Base-by-base conservation (phyloP, 2,888 invertebrate species). In the Drosophila infuscata region DNA sequence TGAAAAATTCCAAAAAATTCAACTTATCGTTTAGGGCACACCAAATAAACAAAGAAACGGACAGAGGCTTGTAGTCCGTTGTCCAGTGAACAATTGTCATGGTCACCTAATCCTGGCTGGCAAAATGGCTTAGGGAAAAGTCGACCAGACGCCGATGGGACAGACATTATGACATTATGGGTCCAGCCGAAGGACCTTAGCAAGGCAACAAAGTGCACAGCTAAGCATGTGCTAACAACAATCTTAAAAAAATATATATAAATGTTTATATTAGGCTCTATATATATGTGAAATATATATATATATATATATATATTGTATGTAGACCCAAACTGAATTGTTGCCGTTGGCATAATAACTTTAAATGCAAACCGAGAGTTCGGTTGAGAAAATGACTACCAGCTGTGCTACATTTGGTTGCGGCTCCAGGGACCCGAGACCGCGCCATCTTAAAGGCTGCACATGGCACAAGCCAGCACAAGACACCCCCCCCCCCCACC, bases 71-170 rank as follows among this genome's bases (percentile, higher is more conserved):
- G 17, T 25, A 54, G 15, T 25, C 41, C 25, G 43, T 57, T 70
- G 48, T 20, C 43, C 57, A 43, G 58, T 70, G 67, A 76, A 38
- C 88, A 82, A 85, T 85, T 85, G 88, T 82, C 85, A 88, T 88
- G 85, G 85, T 85, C 85, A 85, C 83, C 85, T 85, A 88, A 85
- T 88, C 85, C 88, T 43, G 81, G 76, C 83, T 72, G 76, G 61
- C 73, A 70, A 76, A 85, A 72, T 74, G 87, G 76, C 74, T 69
- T 58, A 59, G 49, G 38, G 51, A 59, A 56, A 51, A 36, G 46
- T 12, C 54, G 20, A 25, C 53, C 53, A 65, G 36, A 33, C n/a
- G 46, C 33, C n/a, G 54, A 20, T 49, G 11, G 48, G 43, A 38
- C 46, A 25, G 25, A 20, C 46, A 46, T 8, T 46, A 25, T 15